Percentiles rank a stretch among this genome's conserved stretches.
Conservation (phyloP, 1,140 invertebrate genomes). For the Frieseomelitta varia region DNA sequence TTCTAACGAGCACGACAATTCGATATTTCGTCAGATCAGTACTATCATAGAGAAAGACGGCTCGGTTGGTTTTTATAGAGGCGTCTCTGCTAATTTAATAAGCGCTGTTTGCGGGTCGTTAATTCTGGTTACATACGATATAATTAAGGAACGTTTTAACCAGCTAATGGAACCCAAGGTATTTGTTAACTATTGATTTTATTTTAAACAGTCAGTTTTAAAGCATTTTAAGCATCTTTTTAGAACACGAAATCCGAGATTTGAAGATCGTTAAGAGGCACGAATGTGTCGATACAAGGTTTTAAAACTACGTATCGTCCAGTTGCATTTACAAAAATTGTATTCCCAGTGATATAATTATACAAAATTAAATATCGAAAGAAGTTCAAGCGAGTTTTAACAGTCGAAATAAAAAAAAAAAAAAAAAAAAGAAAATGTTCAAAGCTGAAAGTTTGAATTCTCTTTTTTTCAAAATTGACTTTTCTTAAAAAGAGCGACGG, state of each 20-base stretch:
- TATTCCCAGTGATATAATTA: no score
- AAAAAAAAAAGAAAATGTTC: background rate
- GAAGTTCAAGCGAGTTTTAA: background rate
- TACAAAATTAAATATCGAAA: no score
- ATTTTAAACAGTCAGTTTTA: background rate
- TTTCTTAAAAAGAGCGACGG: no score
- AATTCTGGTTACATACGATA: conserved; percentile 16
- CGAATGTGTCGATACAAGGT: background rate
- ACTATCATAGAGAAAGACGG: conserved; percentile 14
- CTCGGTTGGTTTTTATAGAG: conserved; percentile 13
- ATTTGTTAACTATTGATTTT: background rate
- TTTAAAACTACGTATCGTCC: background rate
- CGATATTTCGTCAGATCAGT: background rate
- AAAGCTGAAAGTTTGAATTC: background rate
- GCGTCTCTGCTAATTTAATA: conserved; percentile 10
- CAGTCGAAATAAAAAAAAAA: background rate
- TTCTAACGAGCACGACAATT: background rate
- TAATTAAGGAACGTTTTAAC: background rate
- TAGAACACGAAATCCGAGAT: background rate
- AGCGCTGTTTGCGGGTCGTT: conserved; percentile 15
- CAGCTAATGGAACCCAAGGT: background rate
- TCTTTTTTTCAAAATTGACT: no score
- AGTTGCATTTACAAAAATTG: background rate
- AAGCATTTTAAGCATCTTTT: background rate
- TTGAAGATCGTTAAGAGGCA: background rate